Conservation (phyloP, 2,113 vertebrate genomes). For the Pituophis catenifer region DNA sequence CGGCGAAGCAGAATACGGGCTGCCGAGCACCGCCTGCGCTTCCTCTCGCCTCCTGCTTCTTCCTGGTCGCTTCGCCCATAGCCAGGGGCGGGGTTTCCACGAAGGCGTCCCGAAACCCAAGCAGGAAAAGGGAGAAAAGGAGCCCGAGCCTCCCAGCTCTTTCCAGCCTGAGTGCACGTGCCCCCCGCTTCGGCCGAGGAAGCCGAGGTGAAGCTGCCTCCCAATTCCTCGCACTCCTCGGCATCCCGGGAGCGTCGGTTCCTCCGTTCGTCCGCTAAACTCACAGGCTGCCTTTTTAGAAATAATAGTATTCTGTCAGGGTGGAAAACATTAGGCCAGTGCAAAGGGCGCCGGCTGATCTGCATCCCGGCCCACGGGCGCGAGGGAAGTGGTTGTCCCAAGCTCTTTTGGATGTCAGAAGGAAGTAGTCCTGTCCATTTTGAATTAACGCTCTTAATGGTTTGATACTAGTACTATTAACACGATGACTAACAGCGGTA, state of each 20-base stretch:
- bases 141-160: background rate
- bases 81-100: constrained; percentile 12
- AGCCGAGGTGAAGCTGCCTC: background rate
- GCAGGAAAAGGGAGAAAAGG: background rate
- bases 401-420: background rate
- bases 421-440: background rate
- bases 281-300: background rate
- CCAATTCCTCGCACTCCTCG: background rate
- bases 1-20: background rate
- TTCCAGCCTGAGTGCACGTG: background rate
- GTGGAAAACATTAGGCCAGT: background rate
- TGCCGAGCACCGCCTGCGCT: background rate
- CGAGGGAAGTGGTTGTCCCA: background rate
- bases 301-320: background rate
- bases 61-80: constrained; percentile 5
- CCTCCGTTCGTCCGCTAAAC: background rate
- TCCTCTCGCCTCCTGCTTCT: background rate
- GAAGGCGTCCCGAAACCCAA: constrained; percentile 13
- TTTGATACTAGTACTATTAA: background rate
- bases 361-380: background rate
- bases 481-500: background rate
- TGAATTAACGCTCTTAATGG: no score
- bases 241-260: background rate
- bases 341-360: background rate
- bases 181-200: no score